phyloP scores from a whole-genome alignment of 2,797 vertebrate genomes.

The Capromys pilorides region DNA sequence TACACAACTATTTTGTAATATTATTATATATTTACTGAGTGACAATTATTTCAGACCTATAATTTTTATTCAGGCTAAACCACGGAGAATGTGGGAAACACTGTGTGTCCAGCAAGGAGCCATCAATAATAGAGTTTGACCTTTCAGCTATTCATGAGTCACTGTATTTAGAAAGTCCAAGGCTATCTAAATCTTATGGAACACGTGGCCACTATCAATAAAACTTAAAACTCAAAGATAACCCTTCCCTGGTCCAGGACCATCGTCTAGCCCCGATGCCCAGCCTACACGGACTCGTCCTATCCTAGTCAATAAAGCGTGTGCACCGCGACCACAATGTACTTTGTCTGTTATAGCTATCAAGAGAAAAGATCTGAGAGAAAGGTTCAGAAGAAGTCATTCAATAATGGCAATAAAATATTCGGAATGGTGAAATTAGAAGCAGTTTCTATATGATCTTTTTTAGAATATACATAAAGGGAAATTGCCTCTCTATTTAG shows the following conservation, averaged over 20 bases:
- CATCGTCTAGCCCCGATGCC: not conserved
- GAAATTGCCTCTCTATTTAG: slow-evolving; percentile 12
- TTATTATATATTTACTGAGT: not conserved
- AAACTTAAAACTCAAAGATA: not conserved
- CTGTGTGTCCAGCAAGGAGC: not conserved
- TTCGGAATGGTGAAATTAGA: not conserved
- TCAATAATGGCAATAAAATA: not conserved
- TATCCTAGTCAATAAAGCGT: too few species aligned
- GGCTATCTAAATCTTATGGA: not conserved
- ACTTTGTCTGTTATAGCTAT: not conserved
- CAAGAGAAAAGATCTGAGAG: not conserved
- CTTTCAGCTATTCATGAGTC: not conserved
- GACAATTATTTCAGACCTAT: not conserved
- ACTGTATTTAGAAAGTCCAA: not conserved
- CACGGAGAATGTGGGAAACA: not conserved
- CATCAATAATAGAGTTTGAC: not conserved
- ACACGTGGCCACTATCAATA: not conserved
- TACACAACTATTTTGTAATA: not conserved
- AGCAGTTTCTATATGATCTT: not conserved
- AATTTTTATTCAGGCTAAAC: not conserved
- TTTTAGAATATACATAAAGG: not conserved
- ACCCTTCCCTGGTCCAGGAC: not conserved
- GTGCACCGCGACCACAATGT: not conserved
- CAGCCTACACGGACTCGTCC: not conserved
- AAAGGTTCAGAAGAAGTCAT: not conserved